Evolutionary conservation across 2,113 vertebrate genomes (phyloP).

Genomic region (Platanista minor): DNA sequence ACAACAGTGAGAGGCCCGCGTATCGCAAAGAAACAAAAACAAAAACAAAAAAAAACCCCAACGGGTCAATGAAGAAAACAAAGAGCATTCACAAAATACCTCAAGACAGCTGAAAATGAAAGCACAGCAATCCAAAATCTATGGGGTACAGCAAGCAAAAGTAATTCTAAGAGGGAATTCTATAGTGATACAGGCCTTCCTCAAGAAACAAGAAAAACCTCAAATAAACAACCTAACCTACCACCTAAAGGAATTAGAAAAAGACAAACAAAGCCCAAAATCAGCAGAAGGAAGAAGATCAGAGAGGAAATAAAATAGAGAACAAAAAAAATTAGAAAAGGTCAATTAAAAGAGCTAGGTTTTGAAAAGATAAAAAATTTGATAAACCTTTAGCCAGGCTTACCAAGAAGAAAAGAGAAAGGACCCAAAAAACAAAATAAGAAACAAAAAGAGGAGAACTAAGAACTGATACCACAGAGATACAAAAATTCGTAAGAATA

Average conservation of each 20-base stretch:
- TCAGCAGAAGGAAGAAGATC: neutral
- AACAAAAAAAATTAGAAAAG: neutral
- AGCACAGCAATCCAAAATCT: neutral
- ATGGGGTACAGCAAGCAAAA: neutral
- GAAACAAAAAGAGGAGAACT: neutral
- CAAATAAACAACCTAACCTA: neutral
- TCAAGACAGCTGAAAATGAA: neutral
- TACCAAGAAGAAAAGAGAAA: neutral
- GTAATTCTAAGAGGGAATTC: neutral
- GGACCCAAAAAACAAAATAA: neutral
- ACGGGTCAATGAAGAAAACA: neutral
- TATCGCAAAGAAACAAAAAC: no score
- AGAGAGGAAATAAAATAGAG: neutral
- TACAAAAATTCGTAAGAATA: neutral
- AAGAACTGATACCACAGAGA: neutral
- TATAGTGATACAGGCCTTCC: neutral
- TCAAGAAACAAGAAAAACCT: neutral
- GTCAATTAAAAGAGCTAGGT: neutral
- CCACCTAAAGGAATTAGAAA: neutral
- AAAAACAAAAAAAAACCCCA: no score
- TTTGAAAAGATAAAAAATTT: neutral
- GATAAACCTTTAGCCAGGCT: neutral
- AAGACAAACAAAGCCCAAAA: neutral
- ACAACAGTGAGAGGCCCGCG: no score
- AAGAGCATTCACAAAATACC: neutral